Conservation (phyloP, 2,797 vertebrate species). For the Hephaestus fuliginosus region DNA sequence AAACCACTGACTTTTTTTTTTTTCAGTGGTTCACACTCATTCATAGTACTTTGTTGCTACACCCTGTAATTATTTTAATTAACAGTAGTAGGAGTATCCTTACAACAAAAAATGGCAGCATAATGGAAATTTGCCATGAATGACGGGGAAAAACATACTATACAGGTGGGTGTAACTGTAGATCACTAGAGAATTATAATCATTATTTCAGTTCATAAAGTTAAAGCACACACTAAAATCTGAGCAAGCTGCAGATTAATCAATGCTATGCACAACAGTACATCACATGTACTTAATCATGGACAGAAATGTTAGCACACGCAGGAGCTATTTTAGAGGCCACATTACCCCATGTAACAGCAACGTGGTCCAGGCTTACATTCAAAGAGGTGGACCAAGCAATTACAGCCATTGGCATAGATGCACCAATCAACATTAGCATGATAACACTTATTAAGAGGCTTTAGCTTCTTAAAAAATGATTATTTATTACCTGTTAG, state of each 20-base stretch:
- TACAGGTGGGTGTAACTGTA: neutral
- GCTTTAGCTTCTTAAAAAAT: too few relatives aligned
- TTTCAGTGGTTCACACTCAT: neutral
- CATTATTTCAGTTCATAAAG: neutral
- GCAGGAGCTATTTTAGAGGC: neutral
- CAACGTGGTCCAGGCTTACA: constrained; percentile 2
- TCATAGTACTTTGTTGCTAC: neutral
- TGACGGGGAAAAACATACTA: neutral
- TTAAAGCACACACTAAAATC: neutral
- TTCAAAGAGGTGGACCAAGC: neutral
- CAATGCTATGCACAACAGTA: neutral
- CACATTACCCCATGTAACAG: neutral
- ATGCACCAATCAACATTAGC: neutral
- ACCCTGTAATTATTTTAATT: neutral
- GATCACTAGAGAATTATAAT: constrained; percentile 1
- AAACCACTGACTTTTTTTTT: neutral
- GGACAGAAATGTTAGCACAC: neutral
- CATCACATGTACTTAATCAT: neutral
- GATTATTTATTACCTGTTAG: too few relatives aligned
- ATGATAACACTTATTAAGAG: neutral
- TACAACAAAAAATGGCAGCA: neutral
- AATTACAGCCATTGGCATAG: neutral
- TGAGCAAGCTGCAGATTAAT: neutral
- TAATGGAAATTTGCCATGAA: neutral
- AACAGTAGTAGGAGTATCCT: neutral